phyloP scores from a whole-genome alignment of 2,888 invertebrate genomes.

The Lamproptera curius region DNA sequence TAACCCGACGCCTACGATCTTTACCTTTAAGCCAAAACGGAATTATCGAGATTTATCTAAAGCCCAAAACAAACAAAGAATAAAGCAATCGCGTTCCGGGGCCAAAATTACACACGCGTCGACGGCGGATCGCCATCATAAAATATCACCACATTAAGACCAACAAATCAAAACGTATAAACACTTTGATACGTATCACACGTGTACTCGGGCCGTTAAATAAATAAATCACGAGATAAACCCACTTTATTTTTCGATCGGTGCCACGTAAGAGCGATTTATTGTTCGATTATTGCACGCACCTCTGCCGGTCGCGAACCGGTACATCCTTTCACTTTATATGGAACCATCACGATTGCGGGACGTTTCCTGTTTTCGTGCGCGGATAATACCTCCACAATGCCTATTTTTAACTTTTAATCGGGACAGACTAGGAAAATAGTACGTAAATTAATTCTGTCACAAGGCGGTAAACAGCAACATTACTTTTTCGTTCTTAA shows the following conservation, averaged over 20 bases:
- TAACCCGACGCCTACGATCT: conserved; percentile 1
- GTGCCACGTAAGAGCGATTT: conserved; percentile 21
- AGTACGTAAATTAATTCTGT: too few relatives aligned
- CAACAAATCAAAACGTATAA: conserved; percentile 23
- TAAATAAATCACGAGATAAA: conserved; percentile 21
- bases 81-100: not conserved
- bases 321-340: too few relatives aligned
- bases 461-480: too few relatives aligned
- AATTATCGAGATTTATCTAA: too few relatives aligned
- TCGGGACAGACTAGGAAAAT: too few relatives aligned
- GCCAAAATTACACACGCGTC: conserved; percentile 16
- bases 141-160: conserved; percentile 19
- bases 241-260: conserved; percentile 20
- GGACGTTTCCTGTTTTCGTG: too few relatives aligned
- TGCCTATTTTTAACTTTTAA: too few relatives aligned
- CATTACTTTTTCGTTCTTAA: too few relatives aligned
- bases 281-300: conserved; percentile 19
- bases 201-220: conserved; percentile 17
- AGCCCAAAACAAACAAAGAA: conserved; percentile 8
- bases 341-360: too few relatives aligned
- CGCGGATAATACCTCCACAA: too few relatives aligned
- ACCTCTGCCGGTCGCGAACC: too few relatives aligned
- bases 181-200: conserved; percentile 18
- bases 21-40: too few relatives aligned
- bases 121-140: conserved; percentile 7